Conservation (phyloP, 2,888 invertebrate genomes). For the Temnothorax rugatulus region DNA sequence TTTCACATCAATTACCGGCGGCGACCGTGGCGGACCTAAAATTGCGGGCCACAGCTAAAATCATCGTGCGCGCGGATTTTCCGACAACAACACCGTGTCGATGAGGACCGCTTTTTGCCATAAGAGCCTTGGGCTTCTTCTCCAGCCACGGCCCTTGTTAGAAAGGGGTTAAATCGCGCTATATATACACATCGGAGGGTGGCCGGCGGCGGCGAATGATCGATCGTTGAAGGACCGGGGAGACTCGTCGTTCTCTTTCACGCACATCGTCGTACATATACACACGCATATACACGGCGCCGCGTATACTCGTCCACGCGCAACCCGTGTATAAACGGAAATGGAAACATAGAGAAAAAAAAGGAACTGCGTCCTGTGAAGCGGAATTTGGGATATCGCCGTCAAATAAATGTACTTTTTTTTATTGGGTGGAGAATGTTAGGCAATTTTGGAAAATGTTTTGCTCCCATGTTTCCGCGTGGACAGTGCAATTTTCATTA, state of each 20-base stretch:
- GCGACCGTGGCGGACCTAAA: conserved; percentile 30
- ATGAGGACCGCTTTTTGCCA: conserved; percentile 48
- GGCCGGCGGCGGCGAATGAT: conserved; percentile 30
- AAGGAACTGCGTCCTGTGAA: not conserved
- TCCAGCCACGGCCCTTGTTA: conserved; percentile 46
- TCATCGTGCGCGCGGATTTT: conserved; percentile 16
- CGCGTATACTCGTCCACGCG: not conserved
- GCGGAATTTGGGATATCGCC: not conserved
- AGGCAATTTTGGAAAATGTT: conserved; percentile 13
- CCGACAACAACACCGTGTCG: conserved; percentile 20
- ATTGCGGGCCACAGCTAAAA: conserved; percentile 24
- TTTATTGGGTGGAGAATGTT: not conserved
- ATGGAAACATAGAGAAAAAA: conserved; percentile 4
- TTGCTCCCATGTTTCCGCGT: not conserved
- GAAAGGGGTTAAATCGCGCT: conserved; percentile 65
- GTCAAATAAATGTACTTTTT: conserved; percentile 13
- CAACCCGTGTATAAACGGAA: not conserved
- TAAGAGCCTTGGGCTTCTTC: conserved; percentile 41
- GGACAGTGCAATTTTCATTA: not conserved
- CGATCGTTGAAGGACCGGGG: conserved; percentile 57
- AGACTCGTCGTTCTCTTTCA: conserved; percentile 60
- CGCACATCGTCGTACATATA: conserved; percentile 55
- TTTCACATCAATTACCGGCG: conserved; percentile 49
- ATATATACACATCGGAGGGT: conserved; percentile 31
- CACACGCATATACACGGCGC: not conserved